Evolutionary conservation across 30 jellyfish, hydroid and myxozoan species (phyloP), one percentile per base, ranked within the genome.

Genomic region (Mastigias papua): DNA sequence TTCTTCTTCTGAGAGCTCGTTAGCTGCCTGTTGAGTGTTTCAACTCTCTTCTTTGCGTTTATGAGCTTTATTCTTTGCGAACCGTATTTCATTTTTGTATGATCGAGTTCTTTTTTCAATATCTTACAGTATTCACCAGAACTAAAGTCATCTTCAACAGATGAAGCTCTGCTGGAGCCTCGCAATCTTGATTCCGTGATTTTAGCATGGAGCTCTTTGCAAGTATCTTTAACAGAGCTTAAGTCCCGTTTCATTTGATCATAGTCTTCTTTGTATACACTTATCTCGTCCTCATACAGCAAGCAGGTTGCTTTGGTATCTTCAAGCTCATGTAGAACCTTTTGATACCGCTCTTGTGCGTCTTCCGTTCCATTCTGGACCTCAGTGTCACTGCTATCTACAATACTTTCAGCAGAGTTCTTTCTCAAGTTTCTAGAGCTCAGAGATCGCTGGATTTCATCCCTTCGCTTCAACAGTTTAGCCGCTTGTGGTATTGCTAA

Each of bases 1-100:
- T 74, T 60, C 48, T 63, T 92, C 58, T 80, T 88, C 61, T 91
- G 96, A 0, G 97, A 67, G 21, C 75, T 54, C 48, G 89, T 90
- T 20, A 95, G 68, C 50, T 95, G 99, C 30, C 66, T 70, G 91
- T 90, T 95, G 35, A 95, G 75, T 8, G 80, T 75, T 35, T 95
- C 97, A 48, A 95, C 96, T 42, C 94, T 91, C 76, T 95, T 95
- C 23, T 96, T 80, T 23, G 99, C 99, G 73, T 95, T 95, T 70
- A 95, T 82, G 19, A 79, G 87, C 69, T 89, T 95, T 11, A 95
- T 95, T 74, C 95, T 69, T 67, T 95, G 99, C 34, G 97, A 34
- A 33, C 98, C 79, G 77, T 95, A 95, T 37, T 70, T 78, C 92
- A 85, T 81, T 81, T 95, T 95, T 1, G 97, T 82, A 27, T 90